These are phyloP conservation scores for Drosophila silvestris DNA, from an alignment of 2,888 invertebrate species.

Conservation along the genomic window DNA sequence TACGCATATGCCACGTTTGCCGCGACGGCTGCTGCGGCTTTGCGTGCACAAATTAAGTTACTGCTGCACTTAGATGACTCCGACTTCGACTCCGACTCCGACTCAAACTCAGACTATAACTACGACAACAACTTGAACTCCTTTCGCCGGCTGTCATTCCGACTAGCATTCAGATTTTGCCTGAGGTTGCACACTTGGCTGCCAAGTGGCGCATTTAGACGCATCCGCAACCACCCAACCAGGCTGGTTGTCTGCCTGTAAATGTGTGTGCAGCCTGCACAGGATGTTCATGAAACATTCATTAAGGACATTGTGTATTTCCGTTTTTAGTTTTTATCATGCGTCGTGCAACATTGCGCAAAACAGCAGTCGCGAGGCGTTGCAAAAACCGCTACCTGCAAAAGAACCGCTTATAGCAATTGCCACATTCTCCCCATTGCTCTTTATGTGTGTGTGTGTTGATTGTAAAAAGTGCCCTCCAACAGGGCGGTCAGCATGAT, in stretches of 20 bases:
- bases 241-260: not conserved
- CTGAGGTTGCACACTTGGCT: constrained; percentile 25
- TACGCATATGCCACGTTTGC: constrained; percentile 69
- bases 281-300: constrained; percentile 83
- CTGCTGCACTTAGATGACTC: constrained; percentile 65
- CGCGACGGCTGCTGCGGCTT: constrained; percentile 55
- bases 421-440: not conserved
- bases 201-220: constrained; percentile 54
- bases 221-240: constrained; percentile 17
- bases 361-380: constrained; percentile 20
- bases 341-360: constrained; percentile 30
- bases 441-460: not conserved
- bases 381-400: constrained; percentile 26
- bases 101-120: not conserved
- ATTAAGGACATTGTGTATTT: constrained; percentile 82
- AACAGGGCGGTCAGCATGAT: constrained; percentile 25
- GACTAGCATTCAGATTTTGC: constrained; percentile 9
- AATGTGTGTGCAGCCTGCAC: constrained; percentile 16
- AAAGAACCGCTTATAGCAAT: constrained; percentile 35
- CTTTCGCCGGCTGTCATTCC: not conserved
- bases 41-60: constrained; percentile 74
- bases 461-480: constrained; percentile 10
- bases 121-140: constrained; percentile 7
- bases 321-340: constrained; percentile 69
- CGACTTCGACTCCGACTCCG: not conserved